Conservation (phyloP, 2,888 invertebrate genomes). For the Nomada ferruginata region DNA sequence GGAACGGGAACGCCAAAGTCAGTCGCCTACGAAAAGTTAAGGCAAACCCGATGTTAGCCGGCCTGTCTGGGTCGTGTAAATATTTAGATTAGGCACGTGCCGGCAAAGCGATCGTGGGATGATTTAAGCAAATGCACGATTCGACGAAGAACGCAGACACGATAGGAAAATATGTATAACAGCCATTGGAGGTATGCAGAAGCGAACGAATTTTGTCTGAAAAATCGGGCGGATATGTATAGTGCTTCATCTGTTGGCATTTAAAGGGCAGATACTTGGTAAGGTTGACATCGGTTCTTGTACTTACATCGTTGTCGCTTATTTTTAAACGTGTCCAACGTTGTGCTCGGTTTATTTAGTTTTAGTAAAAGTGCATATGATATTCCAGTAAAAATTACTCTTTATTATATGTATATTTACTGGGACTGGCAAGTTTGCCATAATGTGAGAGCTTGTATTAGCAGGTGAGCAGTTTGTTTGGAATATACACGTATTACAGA, state of each 20-base stretch:
- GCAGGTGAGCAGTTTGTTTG: no score
- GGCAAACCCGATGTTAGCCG: conserved; percentile 64
- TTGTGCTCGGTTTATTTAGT: background rate
- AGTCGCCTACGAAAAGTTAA: conserved; percentile 59
- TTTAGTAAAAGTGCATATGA: background rate
- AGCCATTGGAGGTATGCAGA: conserved; percentile 13
- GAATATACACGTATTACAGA: no score
- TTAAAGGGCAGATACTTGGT: conserved; percentile 72
- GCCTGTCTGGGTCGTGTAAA: conserved; percentile 74
- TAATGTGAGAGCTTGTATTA: no score
- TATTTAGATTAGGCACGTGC: conserved; percentile 77
- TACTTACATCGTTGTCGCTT: conserved; percentile 74
- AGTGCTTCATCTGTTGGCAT: conserved; percentile 37
- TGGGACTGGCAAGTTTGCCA: no score
- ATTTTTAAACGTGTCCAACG: conserved; percentile 71
- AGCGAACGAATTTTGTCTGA: conserved; percentile 33
- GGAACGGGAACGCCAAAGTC: conserved; percentile 50
- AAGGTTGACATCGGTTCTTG: conserved; percentile 79
- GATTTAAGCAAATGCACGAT: conserved; percentile 74
- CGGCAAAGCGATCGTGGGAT: conserved; percentile 64
- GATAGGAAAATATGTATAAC: conserved; percentile 39
- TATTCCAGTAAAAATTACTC: background rate
- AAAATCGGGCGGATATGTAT: conserved; percentile 29
- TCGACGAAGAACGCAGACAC: conserved; percentile 35
- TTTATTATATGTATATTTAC: background rate